Base-by-base conservation (phyloP, 2,888 invertebrate species). In the Acrobasis suavella region DNA sequence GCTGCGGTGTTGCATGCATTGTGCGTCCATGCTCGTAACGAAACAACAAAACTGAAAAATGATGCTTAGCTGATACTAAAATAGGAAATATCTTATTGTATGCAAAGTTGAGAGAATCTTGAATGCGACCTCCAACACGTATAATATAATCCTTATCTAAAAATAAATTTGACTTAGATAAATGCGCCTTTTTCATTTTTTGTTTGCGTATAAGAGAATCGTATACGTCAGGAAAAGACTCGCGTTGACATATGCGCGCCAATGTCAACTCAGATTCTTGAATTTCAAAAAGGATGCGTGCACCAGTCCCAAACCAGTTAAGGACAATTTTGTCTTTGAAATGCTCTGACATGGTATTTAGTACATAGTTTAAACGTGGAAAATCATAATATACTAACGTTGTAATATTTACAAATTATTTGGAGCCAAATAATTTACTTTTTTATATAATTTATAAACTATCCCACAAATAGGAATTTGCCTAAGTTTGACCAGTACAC, bases 401-500 rank as follows among this genome's bases (percentile, higher is more conserved):
- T 50, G 8, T 17, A 50, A 50, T 50, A 50, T 50, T 50, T 17
- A 50, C 17, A 50, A 50, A 50, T 50, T 50, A 50, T 50, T 50
- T 50, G 50, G 50, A 38, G 38, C 38, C 16, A 50, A 50, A 17
- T 50, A 50, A 17, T 50, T 50, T 17, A 50, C 17, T 50, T 50
- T 50, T 50, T 50, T 50, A 50, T 50, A 50, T 50, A 17, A 50
- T 50, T 50, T 17, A 17, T 50, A 17, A 50, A 50, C 50, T 17
- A 50, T 50, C 50, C 50, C 50, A 50, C 16, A 50, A 58, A 22
- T 46, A 46, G 14, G 46, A 59, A 32, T 59, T 50, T 59, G 59
- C 59, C 50, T 59, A 50, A 32, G 17, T 59, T 59, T 59, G 50
- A 59, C 59, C 59, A 59, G 58, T 58, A 22, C 17, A 9, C 50